Evolutionary conservation across 1,140 invertebrate genomes (phyloP), one percentile per base, ranked within the genome.

Genomic region (Camponotus pennsylvanicus): DNA sequence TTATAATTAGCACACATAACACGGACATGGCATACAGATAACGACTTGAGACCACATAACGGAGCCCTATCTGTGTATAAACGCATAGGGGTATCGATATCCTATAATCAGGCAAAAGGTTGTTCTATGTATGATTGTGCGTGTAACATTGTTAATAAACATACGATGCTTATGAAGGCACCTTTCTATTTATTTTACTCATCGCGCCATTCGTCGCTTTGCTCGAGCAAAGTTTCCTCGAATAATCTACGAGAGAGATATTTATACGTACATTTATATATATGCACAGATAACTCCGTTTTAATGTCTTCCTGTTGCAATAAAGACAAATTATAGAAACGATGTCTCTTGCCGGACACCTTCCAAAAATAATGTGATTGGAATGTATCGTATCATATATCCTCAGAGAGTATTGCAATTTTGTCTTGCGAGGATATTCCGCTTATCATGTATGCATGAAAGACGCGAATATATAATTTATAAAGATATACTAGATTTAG

Each of bases 111-210:
- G 71, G 88, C 85, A 88, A 83, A 83, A 94, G 92, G 93, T 94
- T 94, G 93, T 94, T 94, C 92, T 93, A 94, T 94, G 93, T 94
- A 94, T 94, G 94, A 94, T 93, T 95, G 94, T 94, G 93, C 93
- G 93, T 94, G 93, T 93, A 94, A 94, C 88, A 94, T 92, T 94
- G 93, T 95, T 94, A 95, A 94, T 94, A 95, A 95, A 93, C 79
- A 90, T 93, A 92, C 93, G 93, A 94, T 95, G 94, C 94, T 95
- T 94, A 95, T 93, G 93, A 93, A 91, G 88, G 57, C n/a, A 45
- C 27, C 3, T 63, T 75, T 52, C 32, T 18, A 55, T 59, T 67
- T 3, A 63, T 63, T 82, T 57, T 57, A 34, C 0, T 69, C 40
- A n/a, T 6, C 13, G 6, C 6, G 32, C 8, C 37, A 8, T 7